These are phyloP conservation scores for Drosophila infuscata DNA, from an alignment of 2,888 invertebrate species.

Conservation along the genomic window DNA sequence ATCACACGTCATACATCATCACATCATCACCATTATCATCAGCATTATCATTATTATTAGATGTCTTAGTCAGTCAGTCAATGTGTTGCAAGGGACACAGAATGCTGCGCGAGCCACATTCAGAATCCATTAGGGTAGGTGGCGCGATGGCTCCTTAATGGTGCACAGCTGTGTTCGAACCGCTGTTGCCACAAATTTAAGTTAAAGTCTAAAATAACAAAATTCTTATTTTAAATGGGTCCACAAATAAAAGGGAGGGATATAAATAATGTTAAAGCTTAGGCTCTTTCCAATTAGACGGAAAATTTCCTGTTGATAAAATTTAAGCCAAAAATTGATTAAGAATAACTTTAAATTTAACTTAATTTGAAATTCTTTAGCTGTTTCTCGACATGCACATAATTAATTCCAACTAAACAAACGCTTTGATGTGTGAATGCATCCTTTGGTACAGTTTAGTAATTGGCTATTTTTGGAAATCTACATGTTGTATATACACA, in stretches of 20 bases:
- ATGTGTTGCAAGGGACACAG: background rate
- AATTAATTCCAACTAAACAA: background rate
- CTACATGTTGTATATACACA: background rate
- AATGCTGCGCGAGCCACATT: background rate
- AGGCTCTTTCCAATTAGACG: background rate
- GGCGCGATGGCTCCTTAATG: background rate
- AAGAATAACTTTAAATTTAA: background rate
- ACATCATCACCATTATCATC: slow-evolving; percentile 21
- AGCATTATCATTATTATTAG: slow-evolving; percentile 7
- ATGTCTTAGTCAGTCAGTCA: background rate
- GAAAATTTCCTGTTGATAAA: background rate
- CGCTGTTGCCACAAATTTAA: background rate
- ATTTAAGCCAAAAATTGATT: background rate
- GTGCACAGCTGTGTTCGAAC: background rate
- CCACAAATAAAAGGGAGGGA: background rate
- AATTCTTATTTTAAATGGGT: background rate
- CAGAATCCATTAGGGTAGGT: background rate
- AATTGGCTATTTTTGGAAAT: background rate
- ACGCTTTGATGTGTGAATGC: background rate
- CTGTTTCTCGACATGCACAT: background rate
- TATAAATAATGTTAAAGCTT: background rate
- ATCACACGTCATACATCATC: slow-evolving; percentile 49
- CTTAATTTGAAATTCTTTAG: background rate
- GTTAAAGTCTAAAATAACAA: background rate
- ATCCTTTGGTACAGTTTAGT: background rate